phyloP scores from a whole-genome alignment of 92 coral and sea anemone genomes.

The Virgularia gustaviana region DNA sequence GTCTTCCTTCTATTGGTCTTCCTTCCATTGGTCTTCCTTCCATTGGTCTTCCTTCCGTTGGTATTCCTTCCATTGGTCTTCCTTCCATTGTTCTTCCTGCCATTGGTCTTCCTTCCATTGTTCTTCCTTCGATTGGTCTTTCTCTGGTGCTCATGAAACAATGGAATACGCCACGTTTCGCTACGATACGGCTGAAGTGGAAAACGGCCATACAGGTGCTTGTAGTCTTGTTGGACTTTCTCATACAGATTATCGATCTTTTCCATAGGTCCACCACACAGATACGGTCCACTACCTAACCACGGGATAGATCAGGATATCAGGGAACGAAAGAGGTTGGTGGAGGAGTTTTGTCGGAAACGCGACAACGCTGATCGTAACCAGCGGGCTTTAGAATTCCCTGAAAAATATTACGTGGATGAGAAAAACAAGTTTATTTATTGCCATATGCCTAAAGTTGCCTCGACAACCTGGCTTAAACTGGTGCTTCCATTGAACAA shows the following conservation, averaged over 20 bases:
- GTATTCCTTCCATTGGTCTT: not conserved
- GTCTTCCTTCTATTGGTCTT: not conserved
- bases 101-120: not conserved
- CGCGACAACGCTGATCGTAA: not conserved
- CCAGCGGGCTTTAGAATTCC: not conserved
- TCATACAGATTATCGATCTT: too few species aligned
- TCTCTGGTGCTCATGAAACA: too few species aligned
- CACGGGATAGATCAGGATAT: too few species aligned
- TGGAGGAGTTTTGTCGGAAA: not conserved
- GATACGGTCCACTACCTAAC: too few species aligned
- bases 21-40: not conserved
- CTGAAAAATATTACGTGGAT: conserved; percentile 16
- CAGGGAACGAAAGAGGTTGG: not conserved
- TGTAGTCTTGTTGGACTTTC: too few species aligned
- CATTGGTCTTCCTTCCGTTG: conserved; percentile 12
- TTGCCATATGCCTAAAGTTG: conserved; percentile 48
- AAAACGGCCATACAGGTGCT: too few species aligned
- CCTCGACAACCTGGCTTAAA: conserved; percentile 37
- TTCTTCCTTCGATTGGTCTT: not conserved
- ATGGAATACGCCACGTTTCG: too few species aligned
- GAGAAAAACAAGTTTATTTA: conserved; percentile 36
- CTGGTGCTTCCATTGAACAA: conserved; percentile 9
- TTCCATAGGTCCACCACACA: too few species aligned
- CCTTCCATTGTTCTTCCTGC: conserved; percentile 4
- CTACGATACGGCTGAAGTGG: too few species aligned